A percentile compares a stretch with the other conserved stretches of the same genome.
phyloP scores from a whole-genome alignment of 2,113 vertebrate species.

The Oryzias woworae region DNA sequence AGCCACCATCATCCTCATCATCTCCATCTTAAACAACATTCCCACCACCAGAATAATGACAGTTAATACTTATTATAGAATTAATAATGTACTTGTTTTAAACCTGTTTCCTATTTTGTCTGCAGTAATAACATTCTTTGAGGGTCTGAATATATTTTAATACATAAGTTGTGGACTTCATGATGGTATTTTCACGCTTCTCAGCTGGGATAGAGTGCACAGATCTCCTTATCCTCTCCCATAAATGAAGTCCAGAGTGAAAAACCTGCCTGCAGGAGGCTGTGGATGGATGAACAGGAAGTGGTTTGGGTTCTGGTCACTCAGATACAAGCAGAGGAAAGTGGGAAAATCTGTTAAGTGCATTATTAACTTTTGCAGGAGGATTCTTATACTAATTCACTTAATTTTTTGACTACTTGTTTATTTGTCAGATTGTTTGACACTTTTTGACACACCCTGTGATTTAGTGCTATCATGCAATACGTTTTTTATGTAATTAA shows the following conservation, averaged over 20 bases:
- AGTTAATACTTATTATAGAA: neutral
- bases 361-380: conserved; percentile 1
- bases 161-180: conserved; percentile 3
- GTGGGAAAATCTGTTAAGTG: conserved; percentile 6
- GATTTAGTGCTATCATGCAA: no score
- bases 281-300: conserved; percentile 58
- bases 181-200: neutral
- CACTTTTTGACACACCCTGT: no score
- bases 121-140: neutral
- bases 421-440: no score
- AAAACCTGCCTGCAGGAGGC: conserved; percentile 64
- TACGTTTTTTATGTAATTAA: no score
- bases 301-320: neutral
- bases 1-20: neutral
- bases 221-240: conserved; percentile 10
- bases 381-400: neutral
- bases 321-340: conserved; percentile 9
- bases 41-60: neutral
- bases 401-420: neutral
- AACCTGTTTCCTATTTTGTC: neutral
- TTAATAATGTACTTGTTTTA: no score
- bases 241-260: conserved; percentile 60
- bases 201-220: conserved; percentile 14
- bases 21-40: neutral
- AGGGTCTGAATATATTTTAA: neutral